phyloP scores from a whole-genome alignment of 2,888 invertebrate species.

The Caenorhabditis zanzibari region DNA sequence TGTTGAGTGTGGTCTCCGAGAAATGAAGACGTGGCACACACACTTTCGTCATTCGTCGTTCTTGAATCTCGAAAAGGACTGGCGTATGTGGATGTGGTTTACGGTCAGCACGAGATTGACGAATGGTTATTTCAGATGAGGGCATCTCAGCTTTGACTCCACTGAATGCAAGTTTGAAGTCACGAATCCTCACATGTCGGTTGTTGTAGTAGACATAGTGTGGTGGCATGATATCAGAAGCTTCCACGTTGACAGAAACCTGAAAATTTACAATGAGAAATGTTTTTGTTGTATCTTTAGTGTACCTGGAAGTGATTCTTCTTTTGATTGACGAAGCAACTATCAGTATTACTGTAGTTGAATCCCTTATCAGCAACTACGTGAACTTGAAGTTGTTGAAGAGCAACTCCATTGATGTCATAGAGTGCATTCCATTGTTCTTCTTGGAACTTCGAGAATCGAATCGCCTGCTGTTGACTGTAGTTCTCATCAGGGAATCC shows the following conservation, averaged over 20 bases:
- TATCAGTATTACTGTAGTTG: slow-evolving; percentile 96
- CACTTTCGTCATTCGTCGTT: slow-evolving; percentile 92
- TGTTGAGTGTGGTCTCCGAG: slow-evolving; percentile 98
- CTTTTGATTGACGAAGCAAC: slow-evolving; percentile 99
- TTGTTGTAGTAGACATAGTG: slow-evolving; percentile 84
- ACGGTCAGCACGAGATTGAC: slow-evolving; percentile 97
- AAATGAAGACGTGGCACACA: slow-evolving; percentile 98
- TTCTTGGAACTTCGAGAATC: slow-evolving; percentile 79
- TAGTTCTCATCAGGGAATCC: slow-evolving; percentile 58
- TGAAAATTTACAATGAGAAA: slow-evolving; percentile 67
- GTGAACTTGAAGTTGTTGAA: slow-evolving; percentile 85
- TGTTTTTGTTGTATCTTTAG: slow-evolving; percentile 65
- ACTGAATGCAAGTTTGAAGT: slow-evolving; percentile 95
- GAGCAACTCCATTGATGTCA: slow-evolving; percentile 73
- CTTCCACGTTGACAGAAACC: slow-evolving; percentile 83
- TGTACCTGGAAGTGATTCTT: slow-evolving; percentile 93
- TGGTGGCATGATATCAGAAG: slow-evolving; percentile 83
- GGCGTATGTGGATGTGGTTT: slow-evolving; percentile 88
- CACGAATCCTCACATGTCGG: slow-evolving; percentile 93
- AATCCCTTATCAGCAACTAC: slow-evolving; percentile 99
- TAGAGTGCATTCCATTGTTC: slow-evolving; percentile 80
- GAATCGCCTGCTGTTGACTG: slow-evolving; percentile 69
- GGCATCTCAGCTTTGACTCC: slow-evolving; percentile 97
- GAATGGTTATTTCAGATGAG: slow-evolving; percentile 95
- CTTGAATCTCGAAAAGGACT: slow-evolving; percentile 74